These are phyloP conservation scores for Meta bourneti DNA, from an alignment of 2,888 invertebrate species.

Conservation along the genomic window DNA sequence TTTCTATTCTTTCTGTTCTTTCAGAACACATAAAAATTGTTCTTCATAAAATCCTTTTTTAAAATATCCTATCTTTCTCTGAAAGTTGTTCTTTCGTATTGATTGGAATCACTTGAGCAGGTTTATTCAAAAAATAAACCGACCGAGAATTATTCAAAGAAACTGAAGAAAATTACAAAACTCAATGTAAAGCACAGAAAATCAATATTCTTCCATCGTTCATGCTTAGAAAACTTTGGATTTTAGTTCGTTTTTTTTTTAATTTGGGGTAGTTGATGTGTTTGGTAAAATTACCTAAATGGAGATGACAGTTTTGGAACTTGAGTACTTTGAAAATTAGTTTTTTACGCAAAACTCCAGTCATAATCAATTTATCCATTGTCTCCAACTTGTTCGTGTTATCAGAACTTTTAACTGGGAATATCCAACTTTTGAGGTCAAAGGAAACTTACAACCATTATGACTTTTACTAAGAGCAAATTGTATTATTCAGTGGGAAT, in stretches of 20 bases:
- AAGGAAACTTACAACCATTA: too few species aligned
- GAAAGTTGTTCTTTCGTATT: not conserved
- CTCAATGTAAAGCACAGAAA: not conserved
- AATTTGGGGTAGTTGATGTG: not conserved
- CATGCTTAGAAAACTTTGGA: not conserved
- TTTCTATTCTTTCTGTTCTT: not conserved
- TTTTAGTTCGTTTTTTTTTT: not conserved
- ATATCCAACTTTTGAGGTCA: too few species aligned
- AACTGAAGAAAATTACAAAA: not conserved
- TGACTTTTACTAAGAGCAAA: too few species aligned
- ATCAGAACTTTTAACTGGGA: not conserved
- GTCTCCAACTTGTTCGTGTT: not conserved
- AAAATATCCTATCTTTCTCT: not conserved
- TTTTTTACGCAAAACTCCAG: not conserved
- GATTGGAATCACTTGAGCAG: not conserved
- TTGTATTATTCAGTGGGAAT: too few species aligned
- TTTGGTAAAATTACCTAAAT: not conserved
- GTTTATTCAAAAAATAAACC: not conserved
- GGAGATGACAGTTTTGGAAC: not conserved
- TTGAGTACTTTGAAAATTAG: not conserved
- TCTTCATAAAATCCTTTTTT: not conserved
- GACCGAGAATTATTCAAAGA: not conserved
- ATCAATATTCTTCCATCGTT: not conserved
- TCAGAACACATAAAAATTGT: not conserved
- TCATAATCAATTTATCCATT: not conserved